Base-by-base conservation (phyloP, 37 sponge, comb jelly and placozoan genomes). In the Amphimedon queenslandica region DNA sequence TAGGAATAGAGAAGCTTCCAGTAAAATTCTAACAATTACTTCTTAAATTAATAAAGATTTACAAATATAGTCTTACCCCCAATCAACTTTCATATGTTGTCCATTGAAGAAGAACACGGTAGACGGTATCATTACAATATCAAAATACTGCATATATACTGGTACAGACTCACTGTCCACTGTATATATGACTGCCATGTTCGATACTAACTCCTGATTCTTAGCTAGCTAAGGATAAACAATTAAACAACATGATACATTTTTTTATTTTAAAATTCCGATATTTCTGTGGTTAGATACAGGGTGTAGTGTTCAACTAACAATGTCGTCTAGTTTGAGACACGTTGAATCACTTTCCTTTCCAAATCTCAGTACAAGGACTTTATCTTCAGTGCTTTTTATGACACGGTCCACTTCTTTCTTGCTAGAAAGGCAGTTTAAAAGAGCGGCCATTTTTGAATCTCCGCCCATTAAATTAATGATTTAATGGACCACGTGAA, bases 11-110 rank as follows among this genome's bases (percentile, higher is more conserved):
- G n/a, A n/a, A n/a, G n/a, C n/a, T n/a, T n/a, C n/a, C n/a, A n/a
- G n/a, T n/a, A n/a, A n/a, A n/a, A n/a, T n/a, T n/a, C n/a, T n/a
- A n/a, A n/a, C n/a, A n/a, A n/a, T n/a, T n/a, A n/a, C n/a, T n/a
- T n/a, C n/a, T n/a, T n/a, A n/a, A n/a, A n/a, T n/a, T n/a, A n/a
- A n/a, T n/a, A n/a, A n/a, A n/a, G n/a, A n/a, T n/a, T n/a, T 47
- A 72, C 24, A 20, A n/a, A 25, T 76, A 71, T 57, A 58, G 3
- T 29, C 91, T 70, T 63, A 94, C 94, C 94, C 84, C 88, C 87
- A 94, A 72, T 94, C 94, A 37, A 94, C 94, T 58, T 94, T 94
- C 80, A 94, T 94, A 83, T 94, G 94, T 51, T 94, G 94, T 0
- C 82, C 94, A 67, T 94, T 94, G 84, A 94, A 94, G 82, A 94